Evolutionary conservation across 30 jellyfish, hydroid and myxozoan genomes (phyloP).

Genomic region (Morbakka virulenta): DNA sequence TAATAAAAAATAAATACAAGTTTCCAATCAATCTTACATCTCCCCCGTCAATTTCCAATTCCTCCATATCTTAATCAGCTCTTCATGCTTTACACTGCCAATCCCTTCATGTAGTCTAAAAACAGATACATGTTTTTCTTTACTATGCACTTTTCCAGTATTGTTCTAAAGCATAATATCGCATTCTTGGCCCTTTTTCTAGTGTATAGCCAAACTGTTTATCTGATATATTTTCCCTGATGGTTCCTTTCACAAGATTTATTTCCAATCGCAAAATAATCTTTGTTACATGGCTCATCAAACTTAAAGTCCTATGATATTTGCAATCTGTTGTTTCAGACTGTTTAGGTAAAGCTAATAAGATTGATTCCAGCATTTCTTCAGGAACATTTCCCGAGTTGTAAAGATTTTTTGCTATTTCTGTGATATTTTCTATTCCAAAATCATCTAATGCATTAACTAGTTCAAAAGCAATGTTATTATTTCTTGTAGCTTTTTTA

Average conservation of each 20-base stretch:
- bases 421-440: constrained; percentile 5
- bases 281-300: neutral
- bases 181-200: too few relatives aligned
- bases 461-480: neutral
- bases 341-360: neutral
- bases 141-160: too few relatives aligned
- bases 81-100: too few relatives aligned
- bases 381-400: too few relatives aligned
- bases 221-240: constrained; percentile 10
- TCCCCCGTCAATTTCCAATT: too few relatives aligned
- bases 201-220: constrained; percentile 15
- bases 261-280: neutral
- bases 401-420: neutral
- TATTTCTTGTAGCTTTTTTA: constrained; percentile 9
- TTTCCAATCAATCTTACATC: too few relatives aligned
- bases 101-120: too few relatives aligned
- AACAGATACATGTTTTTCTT: too few relatives aligned
- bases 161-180: too few relatives aligned
- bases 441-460: neutral
- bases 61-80: too few relatives aligned
- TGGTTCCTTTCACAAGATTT: neutral
- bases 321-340: constrained; percentile 26
- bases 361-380: constrained; percentile 22
- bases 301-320: neutral
- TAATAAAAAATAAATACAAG: too few relatives aligned